phyloP scores from a whole-genome alignment of 2,113 vertebrate species.

The Stigmatopora argus region DNA sequence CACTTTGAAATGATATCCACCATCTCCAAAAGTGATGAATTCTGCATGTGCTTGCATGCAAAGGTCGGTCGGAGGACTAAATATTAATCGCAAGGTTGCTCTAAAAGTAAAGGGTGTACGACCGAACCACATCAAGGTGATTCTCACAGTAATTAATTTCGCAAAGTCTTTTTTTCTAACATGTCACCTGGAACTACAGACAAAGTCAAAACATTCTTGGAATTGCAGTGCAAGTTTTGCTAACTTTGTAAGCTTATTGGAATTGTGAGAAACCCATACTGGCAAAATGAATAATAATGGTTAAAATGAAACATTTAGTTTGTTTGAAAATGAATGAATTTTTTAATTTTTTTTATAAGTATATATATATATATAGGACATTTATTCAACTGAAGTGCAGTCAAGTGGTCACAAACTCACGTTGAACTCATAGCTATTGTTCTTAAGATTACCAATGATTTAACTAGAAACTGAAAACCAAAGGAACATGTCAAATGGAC shows the following conservation, averaged over 20 bases:
- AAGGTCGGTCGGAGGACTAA: slow-evolving; percentile 37
- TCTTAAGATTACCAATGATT: slow-evolving; percentile 14
- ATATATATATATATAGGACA: not conserved
- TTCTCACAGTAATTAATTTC: slow-evolving; percentile 30
- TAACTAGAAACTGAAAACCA: not conserved
- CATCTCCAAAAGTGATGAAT: slow-evolving; percentile 46
- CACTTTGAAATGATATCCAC: slow-evolving; percentile 56
- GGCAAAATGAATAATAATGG: not conserved
- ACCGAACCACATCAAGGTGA: slow-evolving; percentile 46
- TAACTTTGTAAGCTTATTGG: not conserved
- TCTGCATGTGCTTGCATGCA: slow-evolving; percentile 35
- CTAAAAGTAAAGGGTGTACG: slow-evolving; percentile 45
- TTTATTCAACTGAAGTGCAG: not conserved
- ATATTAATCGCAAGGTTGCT: slow-evolving; percentile 56
- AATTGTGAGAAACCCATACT: not conserved
- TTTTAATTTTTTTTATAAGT: no score
- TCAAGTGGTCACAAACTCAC: slow-evolving; percentile 18
- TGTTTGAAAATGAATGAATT: not conserved
- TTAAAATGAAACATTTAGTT: not conserved
- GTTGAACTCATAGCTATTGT: slow-evolving; percentile 33
- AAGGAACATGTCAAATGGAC: slow-evolving; percentile 8
- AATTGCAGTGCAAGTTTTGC: slow-evolving; percentile 2
- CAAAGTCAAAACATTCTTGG: slow-evolving; percentile 10
- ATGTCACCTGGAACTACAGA: slow-evolving; percentile 18
- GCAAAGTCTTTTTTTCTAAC: slow-evolving; percentile 25